These are phyloP conservation scores for Dendrocincla tyrannina DNA, from an alignment of 2,797 vertebrate genomes.

Conservation along the genomic window DNA sequence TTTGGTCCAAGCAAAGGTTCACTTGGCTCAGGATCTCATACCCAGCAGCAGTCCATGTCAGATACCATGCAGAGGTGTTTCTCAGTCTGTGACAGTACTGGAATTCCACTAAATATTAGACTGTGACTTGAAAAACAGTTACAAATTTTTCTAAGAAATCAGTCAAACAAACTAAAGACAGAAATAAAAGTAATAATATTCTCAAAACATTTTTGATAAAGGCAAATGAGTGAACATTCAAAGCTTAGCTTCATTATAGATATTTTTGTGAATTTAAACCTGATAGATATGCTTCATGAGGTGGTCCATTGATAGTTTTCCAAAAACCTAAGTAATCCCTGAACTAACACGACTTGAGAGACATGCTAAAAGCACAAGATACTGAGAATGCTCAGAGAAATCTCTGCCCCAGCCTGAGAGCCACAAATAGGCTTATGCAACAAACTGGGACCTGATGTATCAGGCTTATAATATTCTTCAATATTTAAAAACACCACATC, in stretches of 20 bases:
- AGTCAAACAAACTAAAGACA: background rate
- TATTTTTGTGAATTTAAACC: background rate
- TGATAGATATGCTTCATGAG: background rate
- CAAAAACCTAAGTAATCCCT: background rate
- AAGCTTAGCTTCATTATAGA: background rate
- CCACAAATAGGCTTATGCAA: background rate
- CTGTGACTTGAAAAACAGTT: background rate
- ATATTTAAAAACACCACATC: conserved; percentile 33
- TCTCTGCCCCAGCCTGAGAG: background rate
- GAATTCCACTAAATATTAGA: background rate
- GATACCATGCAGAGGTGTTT: background rate
- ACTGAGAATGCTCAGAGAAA: background rate
- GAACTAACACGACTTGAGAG: background rate
- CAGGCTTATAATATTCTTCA: background rate
- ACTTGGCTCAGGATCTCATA: background rate
- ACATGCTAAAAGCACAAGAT: background rate
- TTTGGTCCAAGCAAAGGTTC: background rate
- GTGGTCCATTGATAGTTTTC: background rate
- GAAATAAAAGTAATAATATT: background rate
- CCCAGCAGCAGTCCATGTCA: background rate
- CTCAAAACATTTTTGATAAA: background rate
- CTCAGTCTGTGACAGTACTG: background rate
- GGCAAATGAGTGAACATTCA: background rate
- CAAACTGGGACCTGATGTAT: background rate
- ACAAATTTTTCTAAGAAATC: background rate